These are phyloP conservation scores for Synergus umbraculus DNA, from an alignment of 2,888 invertebrate species.

Conservation along the genomic window DNA sequence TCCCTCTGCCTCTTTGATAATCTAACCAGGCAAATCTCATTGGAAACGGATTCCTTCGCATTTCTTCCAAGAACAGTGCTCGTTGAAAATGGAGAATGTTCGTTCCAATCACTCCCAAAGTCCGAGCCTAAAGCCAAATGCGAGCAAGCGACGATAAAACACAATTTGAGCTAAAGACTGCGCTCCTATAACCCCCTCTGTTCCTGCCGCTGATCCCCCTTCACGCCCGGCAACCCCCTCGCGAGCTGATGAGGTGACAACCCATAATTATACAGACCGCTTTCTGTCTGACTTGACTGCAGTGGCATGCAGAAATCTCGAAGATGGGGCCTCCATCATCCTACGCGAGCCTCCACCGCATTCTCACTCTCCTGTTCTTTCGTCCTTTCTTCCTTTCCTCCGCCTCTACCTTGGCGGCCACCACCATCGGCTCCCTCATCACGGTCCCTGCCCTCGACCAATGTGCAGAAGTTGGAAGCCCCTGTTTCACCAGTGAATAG, in stretches of 20 bases:
- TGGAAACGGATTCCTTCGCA: neutral
- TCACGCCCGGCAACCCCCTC: constrained; percentile 55
- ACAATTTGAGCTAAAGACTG: constrained; percentile 76
- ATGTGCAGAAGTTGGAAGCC: neutral
- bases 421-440: constrained; percentile 11
- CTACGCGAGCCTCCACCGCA: constrained; percentile 60
- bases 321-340: constrained; percentile 71
- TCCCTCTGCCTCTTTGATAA: neutral
- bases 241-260: constrained; percentile 77
- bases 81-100: constrained; percentile 49
- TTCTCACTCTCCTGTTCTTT: constrained; percentile 52
- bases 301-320: constrained; percentile 73
- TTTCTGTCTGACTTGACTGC: constrained; percentile 76
- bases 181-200: constrained; percentile 68
- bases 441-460: neutral
- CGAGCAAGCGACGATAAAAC: constrained; percentile 73
- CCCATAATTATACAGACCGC: constrained; percentile 77
- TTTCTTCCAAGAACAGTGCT: constrained; percentile 58
- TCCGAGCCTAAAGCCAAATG: constrained; percentile 60
- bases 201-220: constrained; percentile 51
- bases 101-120: constrained; percentile 53
- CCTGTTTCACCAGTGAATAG: neutral
- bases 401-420: constrained; percentile 49
- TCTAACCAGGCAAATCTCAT: neutral
- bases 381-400: constrained; percentile 53